These are phyloP conservation scores for Enteromius treurensis DNA, from an alignment of 2,797 vertebrate genomes.

Conservation along the genomic window DNA sequence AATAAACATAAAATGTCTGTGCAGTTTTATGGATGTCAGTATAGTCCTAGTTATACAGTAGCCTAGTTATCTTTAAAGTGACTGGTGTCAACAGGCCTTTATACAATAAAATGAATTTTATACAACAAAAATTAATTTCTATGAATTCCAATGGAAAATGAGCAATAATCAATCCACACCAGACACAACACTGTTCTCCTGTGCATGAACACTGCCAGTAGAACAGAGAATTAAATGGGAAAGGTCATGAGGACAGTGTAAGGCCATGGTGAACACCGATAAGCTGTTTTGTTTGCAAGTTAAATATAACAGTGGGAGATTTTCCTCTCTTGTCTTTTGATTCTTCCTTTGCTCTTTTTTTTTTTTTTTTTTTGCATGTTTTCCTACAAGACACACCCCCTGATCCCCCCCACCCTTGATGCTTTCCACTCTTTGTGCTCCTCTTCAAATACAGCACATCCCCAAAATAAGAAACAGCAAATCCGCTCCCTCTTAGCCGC, in stretches of 20 bases:
- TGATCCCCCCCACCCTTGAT: slow-evolving; percentile 53
- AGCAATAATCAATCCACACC: slow-evolving; percentile 1
- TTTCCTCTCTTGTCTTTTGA: slow-evolving; percentile 38
- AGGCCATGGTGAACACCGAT: not conserved
- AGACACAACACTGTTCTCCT: not conserved
- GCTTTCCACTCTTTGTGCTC: slow-evolving; percentile 66
- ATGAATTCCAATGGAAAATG: not conserved
- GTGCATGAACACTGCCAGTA: not conserved
- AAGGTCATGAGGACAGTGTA: slow-evolving; percentile 10
- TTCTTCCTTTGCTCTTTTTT: not conserved
- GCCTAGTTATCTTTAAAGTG: not conserved
- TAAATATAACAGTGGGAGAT: slow-evolving; percentile 24
- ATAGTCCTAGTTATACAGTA: not conserved
- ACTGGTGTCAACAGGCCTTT: not conserved
- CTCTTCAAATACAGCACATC: slow-evolving; percentile 62
- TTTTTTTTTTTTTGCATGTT: slow-evolving; percentile 18
- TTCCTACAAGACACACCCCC: slow-evolving; percentile 34
- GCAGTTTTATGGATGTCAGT: not conserved
- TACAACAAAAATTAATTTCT: too few species aligned
- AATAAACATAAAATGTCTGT: not conserved
- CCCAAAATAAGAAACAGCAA: slow-evolving; percentile 73
- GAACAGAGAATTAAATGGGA: not conserved
- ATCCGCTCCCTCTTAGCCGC: slow-evolving; percentile 74
- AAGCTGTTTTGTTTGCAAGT: slow-evolving; percentile 17
- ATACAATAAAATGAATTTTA: too few species aligned